phyloP scores from a whole-genome alignment of 2,888 invertebrate species.

The Agelastica alni region DNA sequence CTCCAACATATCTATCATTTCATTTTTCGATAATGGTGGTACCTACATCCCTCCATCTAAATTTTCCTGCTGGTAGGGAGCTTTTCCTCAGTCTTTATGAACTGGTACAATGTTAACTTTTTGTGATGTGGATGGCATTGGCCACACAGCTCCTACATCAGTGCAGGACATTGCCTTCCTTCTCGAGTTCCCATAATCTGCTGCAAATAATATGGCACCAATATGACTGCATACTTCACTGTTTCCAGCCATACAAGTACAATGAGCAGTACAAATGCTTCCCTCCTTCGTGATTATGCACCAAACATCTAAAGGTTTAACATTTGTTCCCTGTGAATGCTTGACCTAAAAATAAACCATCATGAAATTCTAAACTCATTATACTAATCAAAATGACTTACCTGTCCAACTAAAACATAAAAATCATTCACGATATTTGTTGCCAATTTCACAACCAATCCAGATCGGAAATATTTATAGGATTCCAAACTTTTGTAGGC shows the following conservation, averaged over 20 bases:
- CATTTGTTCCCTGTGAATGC: constrained; percentile 25
- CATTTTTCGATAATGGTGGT: background rate
- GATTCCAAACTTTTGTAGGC: constrained; percentile 8
- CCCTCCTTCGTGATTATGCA: constrained; percentile 25
- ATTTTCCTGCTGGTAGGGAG: constrained; percentile 1
- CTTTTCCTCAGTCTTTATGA: constrained; percentile 4
- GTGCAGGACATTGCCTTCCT: constrained; percentile 17
- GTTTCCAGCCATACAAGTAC: constrained; percentile 26
- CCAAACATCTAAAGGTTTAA: constrained; percentile 24
- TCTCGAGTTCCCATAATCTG: constrained; percentile 13
- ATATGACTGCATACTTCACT: constrained; percentile 30
- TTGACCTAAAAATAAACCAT: constrained; percentile 25
- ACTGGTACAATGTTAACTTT: background rate
- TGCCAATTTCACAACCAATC: constrained; percentile 2
- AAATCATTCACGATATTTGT: constrained; percentile 6
- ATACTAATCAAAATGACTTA: too few relatives aligned
- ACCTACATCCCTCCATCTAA: background rate
- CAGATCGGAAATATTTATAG: constrained; percentile 16
- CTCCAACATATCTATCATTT: background rate
- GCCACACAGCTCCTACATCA: constrained; percentile 17
- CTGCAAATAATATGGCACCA: constrained; percentile 17
- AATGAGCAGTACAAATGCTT: constrained; percentile 19
- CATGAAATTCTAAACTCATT: too few relatives aligned
- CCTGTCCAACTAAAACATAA: too few relatives aligned
- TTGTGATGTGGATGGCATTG: background rate